Conservation (phyloP, 2,888 invertebrate species). For the Brenthis ino region DNA sequence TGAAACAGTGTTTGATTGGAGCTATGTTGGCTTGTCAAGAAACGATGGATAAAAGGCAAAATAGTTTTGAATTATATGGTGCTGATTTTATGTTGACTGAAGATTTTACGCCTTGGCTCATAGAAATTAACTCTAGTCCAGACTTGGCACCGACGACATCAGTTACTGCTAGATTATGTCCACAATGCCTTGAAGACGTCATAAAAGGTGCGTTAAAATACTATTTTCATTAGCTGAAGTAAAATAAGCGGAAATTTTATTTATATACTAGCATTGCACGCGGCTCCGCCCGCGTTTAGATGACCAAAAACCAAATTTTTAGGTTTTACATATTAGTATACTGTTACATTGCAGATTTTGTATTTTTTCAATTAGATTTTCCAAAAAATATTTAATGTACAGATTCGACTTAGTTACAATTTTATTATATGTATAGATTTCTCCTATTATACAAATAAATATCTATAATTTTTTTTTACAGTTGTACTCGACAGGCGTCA, state of each 20-base stretch:
- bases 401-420: too few species aligned
- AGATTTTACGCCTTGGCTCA: conserved; percentile 93
- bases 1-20: conserved; percentile 88
- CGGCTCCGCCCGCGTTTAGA: too few species aligned
- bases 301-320: too few species aligned
- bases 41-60: conserved; percentile 88
- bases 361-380: too few species aligned
- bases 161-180: conserved; percentile 93
- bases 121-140: conserved; percentile 97
- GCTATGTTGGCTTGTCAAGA: conserved; percentile 94
- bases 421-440: too few species aligned
- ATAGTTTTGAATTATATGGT: conserved; percentile 96
- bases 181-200: conserved; percentile 93
- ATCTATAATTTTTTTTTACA: conserved; percentile 61
- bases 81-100: conserved; percentile 97
- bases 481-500: conserved; percentile 89
- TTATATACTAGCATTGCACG: too few species aligned
- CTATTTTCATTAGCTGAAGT: too few species aligned
- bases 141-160: conserved; percentile 95
- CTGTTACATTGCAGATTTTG: too few species aligned
- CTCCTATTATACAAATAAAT: too few species aligned
- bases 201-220: conserved; percentile 88
- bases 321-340: too few species aligned
- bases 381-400: too few species aligned
- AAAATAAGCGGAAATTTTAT: too few species aligned